A percentile compares a stretch with the other conserved stretches of the same genome.
These are phyloP conservation scores for Acanthornis magna DNA, from an alignment of 2,797 vertebrate species.

Conservation along the genomic window DNA sequence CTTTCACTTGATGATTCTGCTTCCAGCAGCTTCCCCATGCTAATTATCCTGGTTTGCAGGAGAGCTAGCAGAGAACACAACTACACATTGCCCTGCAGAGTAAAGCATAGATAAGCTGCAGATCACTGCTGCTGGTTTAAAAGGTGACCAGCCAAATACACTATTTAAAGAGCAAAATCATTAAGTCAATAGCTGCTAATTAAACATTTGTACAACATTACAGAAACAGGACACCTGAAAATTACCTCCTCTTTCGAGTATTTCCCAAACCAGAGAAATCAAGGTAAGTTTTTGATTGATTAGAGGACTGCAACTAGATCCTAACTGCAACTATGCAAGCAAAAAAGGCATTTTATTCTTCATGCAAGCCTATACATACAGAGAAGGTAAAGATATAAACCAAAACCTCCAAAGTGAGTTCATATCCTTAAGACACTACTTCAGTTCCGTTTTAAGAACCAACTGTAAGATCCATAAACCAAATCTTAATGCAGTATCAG, in stretches of 20 bases:
- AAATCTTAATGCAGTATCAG: background rate
- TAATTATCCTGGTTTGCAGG: background rate
- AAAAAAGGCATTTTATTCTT: background rate
- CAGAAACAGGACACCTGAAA: background rate
- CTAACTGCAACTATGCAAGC: background rate
- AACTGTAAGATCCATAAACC: background rate
- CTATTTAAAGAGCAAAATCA: background rate
- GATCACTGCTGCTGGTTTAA: background rate
- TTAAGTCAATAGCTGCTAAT: background rate
- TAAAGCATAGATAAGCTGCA: background rate
- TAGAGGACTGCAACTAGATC: background rate
- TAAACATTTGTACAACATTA: background rate
- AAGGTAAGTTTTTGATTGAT: background rate
- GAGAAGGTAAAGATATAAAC: background rate
- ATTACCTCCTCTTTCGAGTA: background rate
- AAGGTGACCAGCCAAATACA: background rate
- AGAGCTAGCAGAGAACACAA: background rate
- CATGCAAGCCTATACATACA: background rate
- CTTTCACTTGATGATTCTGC: background rate
- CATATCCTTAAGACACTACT: background rate
- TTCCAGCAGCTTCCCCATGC: background rate
- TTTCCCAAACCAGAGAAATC: background rate
- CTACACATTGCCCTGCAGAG: background rate
- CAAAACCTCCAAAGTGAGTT: background rate
- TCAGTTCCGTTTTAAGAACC: background rate